These are phyloP conservation scores for Anableps anableps DNA, from an alignment of 2,797 vertebrate species.

Conservation along the genomic window DNA sequence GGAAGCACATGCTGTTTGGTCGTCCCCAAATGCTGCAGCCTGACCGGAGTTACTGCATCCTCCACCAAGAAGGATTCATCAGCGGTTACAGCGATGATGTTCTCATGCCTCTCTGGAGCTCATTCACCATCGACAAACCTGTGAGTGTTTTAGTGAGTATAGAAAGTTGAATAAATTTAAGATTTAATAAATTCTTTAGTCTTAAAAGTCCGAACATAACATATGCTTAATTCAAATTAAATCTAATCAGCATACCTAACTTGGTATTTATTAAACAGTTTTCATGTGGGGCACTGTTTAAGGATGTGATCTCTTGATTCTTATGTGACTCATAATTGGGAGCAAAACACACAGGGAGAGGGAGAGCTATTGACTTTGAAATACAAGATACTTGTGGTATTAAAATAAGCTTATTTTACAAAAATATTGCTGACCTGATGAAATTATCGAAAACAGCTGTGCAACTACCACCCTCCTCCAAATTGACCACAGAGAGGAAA, in stretches of 20 bases:
- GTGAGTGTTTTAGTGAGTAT: constrained; percentile 43
- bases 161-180: background rate
- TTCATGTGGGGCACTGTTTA: background rate
- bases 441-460: background rate
- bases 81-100: constrained; percentile 61
- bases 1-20: constrained; percentile 68
- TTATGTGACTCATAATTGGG: background rate
- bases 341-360: background rate
- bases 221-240: background rate
- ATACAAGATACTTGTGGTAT: background rate
- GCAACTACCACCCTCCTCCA: background rate
- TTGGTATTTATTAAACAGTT: background rate
- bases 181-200: background rate
- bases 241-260: background rate
- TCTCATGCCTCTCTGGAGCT: constrained; percentile 80
- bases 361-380: background rate
- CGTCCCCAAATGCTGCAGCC: constrained; percentile 69
- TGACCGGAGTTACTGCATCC: constrained; percentile 65
- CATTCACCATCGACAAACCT: constrained; percentile 74
- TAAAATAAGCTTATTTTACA: background rate
- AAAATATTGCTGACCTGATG: background rate
- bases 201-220: background rate
- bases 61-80: constrained; percentile 76
- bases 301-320: background rate
- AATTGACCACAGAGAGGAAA: background rate